Percentiles rank a stretch among this genome's conserved stretches.
These are phyloP conservation scores for Squalus acanthias DNA, from an alignment of 2,797 vertebrate species.

Conservation along the genomic window DNA sequence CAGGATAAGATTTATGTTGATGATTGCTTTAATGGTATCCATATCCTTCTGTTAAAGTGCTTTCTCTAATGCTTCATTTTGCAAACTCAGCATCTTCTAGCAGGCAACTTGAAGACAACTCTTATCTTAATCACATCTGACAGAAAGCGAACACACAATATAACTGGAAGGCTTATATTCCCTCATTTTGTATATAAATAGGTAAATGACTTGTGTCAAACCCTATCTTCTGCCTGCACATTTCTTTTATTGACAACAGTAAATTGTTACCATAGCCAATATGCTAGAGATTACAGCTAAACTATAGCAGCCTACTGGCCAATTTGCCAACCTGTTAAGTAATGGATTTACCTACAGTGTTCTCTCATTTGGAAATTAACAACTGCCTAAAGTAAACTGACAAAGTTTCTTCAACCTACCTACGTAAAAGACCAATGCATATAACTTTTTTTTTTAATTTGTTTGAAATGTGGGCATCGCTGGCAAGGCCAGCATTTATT, in stretches of 20 bases:
- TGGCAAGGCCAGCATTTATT: too few species aligned
- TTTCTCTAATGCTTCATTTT: constrained; percentile 13
- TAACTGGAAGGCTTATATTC: background rate
- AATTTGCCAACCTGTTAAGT: too few species aligned
- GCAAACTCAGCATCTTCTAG: background rate
- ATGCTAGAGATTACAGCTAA: background rate
- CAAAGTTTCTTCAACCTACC: background rate
- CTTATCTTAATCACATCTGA: background rate
- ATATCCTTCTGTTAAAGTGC: background rate
- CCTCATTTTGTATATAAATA: background rate
- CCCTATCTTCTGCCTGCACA: background rate
- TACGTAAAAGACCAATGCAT: too few species aligned
- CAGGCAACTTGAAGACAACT: background rate
- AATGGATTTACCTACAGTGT: background rate
- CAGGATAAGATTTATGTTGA: background rate
- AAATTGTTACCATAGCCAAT: background rate
- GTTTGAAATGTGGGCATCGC: too few species aligned
- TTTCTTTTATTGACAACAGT: background rate
- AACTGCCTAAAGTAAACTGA: background rate
- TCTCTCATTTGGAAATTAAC: too few species aligned
- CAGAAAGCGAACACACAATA: background rate
- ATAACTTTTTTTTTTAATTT: too few species aligned
- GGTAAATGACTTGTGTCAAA: background rate
- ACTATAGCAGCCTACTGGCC: too few species aligned
- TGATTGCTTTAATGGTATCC: background rate